Conservation (phyloP, 2,888 invertebrate genomes). For the Elegia similella region DNA sequence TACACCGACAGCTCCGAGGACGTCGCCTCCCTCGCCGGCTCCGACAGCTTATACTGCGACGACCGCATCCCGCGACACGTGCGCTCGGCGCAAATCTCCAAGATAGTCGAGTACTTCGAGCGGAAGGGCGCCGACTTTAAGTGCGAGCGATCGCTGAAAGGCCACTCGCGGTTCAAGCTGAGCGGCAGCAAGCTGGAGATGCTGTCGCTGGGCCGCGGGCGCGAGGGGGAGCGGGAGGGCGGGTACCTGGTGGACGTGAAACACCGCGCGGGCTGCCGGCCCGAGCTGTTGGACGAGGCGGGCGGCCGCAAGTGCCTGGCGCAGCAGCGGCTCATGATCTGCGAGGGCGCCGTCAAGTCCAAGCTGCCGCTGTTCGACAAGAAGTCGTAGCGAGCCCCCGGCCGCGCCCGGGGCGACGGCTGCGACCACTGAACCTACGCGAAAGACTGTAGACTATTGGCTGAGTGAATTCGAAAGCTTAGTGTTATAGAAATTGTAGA, state of each 20-base stretch:
- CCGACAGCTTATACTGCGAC: conserved; percentile 87
- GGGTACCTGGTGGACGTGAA: conserved; percentile 50
- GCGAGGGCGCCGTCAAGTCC: conserved; percentile 93
- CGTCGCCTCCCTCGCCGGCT: conserved; percentile 90
- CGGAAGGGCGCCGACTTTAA: conserved; percentile 84
- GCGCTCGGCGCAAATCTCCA: conserved; percentile 87
- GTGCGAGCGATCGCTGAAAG: conserved; percentile 64
- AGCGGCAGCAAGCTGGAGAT: conserved; percentile 35
- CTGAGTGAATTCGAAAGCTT: background rate
- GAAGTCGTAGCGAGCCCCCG: conserved; percentile 52
- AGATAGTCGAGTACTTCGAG: conserved; percentile 95
- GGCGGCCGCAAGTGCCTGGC: conserved; percentile 70
- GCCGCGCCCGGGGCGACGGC: background rate
- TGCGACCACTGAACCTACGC: background rate
- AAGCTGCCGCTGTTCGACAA: conserved; percentile 93
- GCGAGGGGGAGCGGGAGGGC: conserved; percentile 29
- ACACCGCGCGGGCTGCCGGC: conserved; percentile 34
- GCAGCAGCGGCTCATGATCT: conserved; percentile 87
- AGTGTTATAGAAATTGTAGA: background rate
- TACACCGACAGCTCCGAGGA: conserved; percentile 94
- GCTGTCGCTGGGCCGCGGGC: conserved; percentile 21
- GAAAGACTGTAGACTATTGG: too few species aligned
- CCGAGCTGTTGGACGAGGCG: conserved; percentile 36
- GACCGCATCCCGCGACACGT: conserved; percentile 82
- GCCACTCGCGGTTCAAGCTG: conserved; percentile 43